Conservation (phyloP, 1,140 invertebrate species). For the Andrena cerasifolii region DNA sequence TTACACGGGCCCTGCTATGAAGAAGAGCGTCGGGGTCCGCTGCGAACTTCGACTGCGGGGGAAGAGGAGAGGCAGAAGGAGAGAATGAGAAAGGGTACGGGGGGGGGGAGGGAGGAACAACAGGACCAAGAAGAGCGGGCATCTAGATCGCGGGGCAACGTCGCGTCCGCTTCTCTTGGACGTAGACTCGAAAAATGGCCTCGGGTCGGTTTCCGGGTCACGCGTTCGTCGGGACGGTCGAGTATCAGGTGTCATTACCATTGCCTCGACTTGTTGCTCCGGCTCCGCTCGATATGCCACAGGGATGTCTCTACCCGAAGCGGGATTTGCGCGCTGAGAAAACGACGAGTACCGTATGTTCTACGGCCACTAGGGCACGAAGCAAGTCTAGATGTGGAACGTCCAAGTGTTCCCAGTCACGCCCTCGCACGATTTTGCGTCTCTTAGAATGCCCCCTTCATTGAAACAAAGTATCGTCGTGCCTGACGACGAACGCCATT, state of each 20-base stretch:
- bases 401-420: conserved; percentile 63
- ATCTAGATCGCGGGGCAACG: conserved; percentile 67
- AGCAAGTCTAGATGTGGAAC: conserved; percentile 56
- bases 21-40: conserved; percentile 31
- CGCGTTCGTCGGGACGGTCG: conserved; percentile 67
- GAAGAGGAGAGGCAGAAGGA: neutral
- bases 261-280: conserved; percentile 53
- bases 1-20: conserved; percentile 43
- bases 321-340: conserved; percentile 56
- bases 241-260: conserved; percentile 77
- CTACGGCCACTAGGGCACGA: conserved; percentile 60
- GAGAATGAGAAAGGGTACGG: conserved; percentile 16
- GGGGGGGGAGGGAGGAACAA: conserved; percentile 7
- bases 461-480: conserved; percentile 10
- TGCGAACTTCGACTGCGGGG: conserved; percentile 39
- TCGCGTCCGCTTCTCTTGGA: conserved; percentile 59
- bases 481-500: neutral
- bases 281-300: conserved; percentile 42
- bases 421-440: conserved; percentile 54
- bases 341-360: conserved; percentile 55
- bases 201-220: conserved; percentile 76
- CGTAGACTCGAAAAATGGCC: conserved; percentile 68
- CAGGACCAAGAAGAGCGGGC: conserved; percentile 47
- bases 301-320: conserved; percentile 52
- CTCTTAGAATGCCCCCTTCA: neutral